Evolutionary conservation across 2,113 vertebrate species (phyloP), one percentile per base, ranked within the genome.

Genomic region (Phaethon lepturus): DNA sequence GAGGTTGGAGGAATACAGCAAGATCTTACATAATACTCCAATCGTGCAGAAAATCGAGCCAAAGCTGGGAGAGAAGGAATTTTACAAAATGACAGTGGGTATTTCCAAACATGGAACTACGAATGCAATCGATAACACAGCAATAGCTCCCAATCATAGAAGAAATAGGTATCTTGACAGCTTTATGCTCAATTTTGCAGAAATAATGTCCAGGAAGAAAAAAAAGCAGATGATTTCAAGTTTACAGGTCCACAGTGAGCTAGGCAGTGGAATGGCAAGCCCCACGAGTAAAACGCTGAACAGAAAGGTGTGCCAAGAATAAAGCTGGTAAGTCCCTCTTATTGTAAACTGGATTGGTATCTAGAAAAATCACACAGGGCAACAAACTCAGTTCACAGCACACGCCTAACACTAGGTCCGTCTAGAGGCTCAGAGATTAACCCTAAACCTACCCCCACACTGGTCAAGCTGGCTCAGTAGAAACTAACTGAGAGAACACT

Each of bases 1-100:
- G 14, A 94, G 60, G 56, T 29, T 38, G 86, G 86, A 91, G 71
- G 67, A 92, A 69, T 31, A 91, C 72, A 92, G 78, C 68, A 66
- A 58, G 76, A 89, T 85, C 89, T 98, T 98, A 98, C 28, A 62
- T 97, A 98, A 98, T 47, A 45, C 23, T 88, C 76, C 52, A 79
- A 18, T 29, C 26, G 55, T 92, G 86, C 75, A 83, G 68, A 96
- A 72, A 73, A 90, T 4, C 10, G 10, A 79, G 83, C 35, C 44
- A 47, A 60, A 59, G 84, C 69, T 29, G 59, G 49, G 76, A 74
- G 23, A 31, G 80, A 33, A 19, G 64, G 64, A 73, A 82, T 60
- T 63, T 10, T 15, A 56, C 80, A 68, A n/a, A 77, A 88, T 85
- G 64, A 68, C 95, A 86, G 8, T 9, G 42, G 44, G 10, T 16